These are phyloP conservation scores for Scrobipalpa costella DNA, from an alignment of 2,888 invertebrate genomes.

Conservation along the genomic window DNA sequence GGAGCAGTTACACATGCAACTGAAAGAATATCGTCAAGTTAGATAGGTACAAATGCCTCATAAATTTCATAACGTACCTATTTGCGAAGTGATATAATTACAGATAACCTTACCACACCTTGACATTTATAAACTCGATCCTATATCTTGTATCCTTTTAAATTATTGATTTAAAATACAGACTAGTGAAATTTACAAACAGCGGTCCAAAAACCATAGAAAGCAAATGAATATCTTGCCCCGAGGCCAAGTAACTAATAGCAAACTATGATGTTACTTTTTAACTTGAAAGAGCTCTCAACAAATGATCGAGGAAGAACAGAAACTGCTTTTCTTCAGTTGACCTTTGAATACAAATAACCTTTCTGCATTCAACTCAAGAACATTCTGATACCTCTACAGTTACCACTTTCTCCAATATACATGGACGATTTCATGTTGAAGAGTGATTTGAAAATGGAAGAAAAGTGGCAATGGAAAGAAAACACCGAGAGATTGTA, in stretches of 20 bases:
- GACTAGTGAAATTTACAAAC: not conserved
- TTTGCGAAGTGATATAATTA: no score
- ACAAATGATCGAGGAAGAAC: slow-evolving; percentile 33
- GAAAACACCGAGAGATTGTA: slow-evolving; percentile 30
- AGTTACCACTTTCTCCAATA: slow-evolving; percentile 4
- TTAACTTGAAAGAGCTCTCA: slow-evolving; percentile 3
- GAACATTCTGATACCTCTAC: not conserved
- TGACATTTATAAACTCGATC: no score
- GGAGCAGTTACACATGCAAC: no score
- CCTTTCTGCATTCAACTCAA: slow-evolving; percentile 27
- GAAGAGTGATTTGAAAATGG: not conserved
- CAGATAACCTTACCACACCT: no score
- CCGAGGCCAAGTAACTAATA: slow-evolving; percentile 6
- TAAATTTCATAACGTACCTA: no score
- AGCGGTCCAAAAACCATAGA: not conserved
- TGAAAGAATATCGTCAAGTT: no score
- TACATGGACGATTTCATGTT: slow-evolving; percentile 31
- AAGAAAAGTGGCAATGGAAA: slow-evolving; percentile 12
- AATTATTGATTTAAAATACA: no score
- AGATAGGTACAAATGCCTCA: no score
- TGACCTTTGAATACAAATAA: slow-evolving; percentile 47
- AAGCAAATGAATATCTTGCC: slow-evolving; percentile 17
- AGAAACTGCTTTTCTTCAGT: slow-evolving; percentile 49
- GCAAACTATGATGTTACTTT: slow-evolving; percentile 20
- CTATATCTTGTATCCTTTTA: no score